Percentiles rank a stretch among this genome's conserved stretches.
Conservation (phyloP, 2,888 invertebrate species). For the Amphipoea oculea region DNA sequence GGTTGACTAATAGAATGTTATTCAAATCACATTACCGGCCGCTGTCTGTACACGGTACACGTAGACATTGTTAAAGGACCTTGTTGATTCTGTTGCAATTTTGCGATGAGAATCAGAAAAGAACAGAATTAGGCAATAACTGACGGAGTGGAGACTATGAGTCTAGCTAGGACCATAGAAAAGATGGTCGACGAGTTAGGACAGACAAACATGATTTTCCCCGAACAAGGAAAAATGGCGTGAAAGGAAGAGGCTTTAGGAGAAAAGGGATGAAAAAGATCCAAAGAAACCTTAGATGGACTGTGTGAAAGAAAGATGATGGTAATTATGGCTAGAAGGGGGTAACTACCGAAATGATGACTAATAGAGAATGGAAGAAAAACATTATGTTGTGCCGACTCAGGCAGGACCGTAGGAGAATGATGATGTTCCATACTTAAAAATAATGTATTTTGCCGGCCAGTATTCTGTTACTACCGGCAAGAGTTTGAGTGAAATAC, state of each 20-base stretch:
- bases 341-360: not conserved
- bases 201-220: not conserved
- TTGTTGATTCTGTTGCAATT: constrained; percentile 69
- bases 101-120: constrained; percentile 53
- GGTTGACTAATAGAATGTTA: constrained; percentile 51
- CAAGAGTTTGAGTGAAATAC: not conserved
- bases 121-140: constrained; percentile 45
- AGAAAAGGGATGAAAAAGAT: not conserved
- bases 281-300: not conserved
- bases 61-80: constrained; percentile 68
- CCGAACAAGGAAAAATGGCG: not conserved
- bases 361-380: not conserved
- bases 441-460: not conserved
- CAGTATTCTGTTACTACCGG: not conserved
- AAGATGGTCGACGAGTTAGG: not conserved
- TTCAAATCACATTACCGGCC: constrained; percentile 44
- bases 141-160: not conserved
- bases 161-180: not conserved
- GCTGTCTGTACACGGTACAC: constrained; percentile 45
- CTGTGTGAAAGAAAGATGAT: not conserved
- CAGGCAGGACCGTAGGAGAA: not conserved
- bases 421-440: not conserved
- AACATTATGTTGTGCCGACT: not conserved
- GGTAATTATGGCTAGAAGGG: not conserved
- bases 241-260: not conserved